These are phyloP conservation scores for Cataglyphis albicans DNA, from an alignment of 2,888 invertebrate species.

Conservation along the genomic window DNA sequence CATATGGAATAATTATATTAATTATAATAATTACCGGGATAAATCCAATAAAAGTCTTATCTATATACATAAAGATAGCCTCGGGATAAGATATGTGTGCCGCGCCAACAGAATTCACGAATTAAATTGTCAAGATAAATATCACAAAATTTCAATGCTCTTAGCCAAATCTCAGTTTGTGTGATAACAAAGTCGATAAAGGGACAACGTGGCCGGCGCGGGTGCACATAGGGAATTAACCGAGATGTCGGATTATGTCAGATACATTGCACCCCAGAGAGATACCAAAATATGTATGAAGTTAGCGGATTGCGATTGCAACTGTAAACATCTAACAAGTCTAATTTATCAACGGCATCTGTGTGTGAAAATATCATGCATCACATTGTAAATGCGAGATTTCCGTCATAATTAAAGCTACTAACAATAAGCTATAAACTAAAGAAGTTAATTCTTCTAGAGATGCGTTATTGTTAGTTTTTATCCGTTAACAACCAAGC, in stretches of 20 bases:
- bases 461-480: not conserved
- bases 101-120: slow-evolving; percentile 25
- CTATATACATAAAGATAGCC: not conserved
- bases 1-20: slow-evolving; percentile 25
- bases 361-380: not conserved
- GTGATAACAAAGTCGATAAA: slow-evolving; percentile 47
- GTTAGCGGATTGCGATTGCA: slow-evolving; percentile 60
- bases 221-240: slow-evolving; percentile 52
- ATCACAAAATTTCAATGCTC: slow-evolving; percentile 30
- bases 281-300: slow-evolving; percentile 52
- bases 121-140: slow-evolving; percentile 43
- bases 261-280: slow-evolving; percentile 65
- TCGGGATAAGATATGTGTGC: slow-evolving; percentile 26
- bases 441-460: not conserved
- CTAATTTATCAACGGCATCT: slow-evolving; percentile 63
- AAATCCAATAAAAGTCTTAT: not conserved
- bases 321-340: slow-evolving; percentile 63
- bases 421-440: not conserved
- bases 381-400: slow-evolving; percentile 12
- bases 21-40: not conserved
- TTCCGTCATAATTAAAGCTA: not conserved
- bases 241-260: slow-evolving; percentile 64
- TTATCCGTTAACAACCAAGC: not conserved
- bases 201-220: not conserved
- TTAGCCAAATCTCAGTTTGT: slow-evolving; percentile 17